Base-by-base conservation (phyloP, 2,888 invertebrate genomes). In the Aricia artaxerxes region DNA sequence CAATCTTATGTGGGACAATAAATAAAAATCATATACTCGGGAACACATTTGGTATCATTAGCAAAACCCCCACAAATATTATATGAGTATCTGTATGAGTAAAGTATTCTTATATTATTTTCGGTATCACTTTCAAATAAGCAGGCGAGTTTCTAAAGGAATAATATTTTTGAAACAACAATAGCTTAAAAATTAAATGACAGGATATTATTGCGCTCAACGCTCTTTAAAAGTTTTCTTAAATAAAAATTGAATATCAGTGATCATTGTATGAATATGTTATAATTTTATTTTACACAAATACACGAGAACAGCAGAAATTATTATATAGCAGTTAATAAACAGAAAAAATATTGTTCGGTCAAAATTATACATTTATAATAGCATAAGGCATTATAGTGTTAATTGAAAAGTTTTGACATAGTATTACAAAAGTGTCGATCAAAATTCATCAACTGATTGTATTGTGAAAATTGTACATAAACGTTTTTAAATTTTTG, bases 401-500 rank as follows among this genome's bases (percentile, higher is more conserved):
- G 11, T 31, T 69, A 13, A 69, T 69, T 69, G 69, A 69, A 35
- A 69, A 69, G 64, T 75, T 73, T 75, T 75, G 49, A n/a, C 24
- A 49, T 75, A 69, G 69, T 69, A 31, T 75, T 24, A 75, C n/a
- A 44, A 75, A 75, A 75, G 75, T 75, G 44, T 44, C 24, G 40
- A 75, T 75, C 75, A 75, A 44, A 75, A 75, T 75, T 75, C n/a
- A 13, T 49, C 75, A 44, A 49, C 49, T 49, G 44, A 9, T 73
- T 73, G 69, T 69, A 69, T 69, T 69, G 35, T 69, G 69, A 69
- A 69, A 35, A 16, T 69, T 64, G 64, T 69, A 3, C 16, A 61
- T 73, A 78, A 78, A 73, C 16, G 44, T 60, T 78, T 78, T 60
- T 78, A 78, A 76, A 76, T 57, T 53, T 57, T 76, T 53, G 35